Conservation (phyloP, 2,113 vertebrate species). For the Alaudala cheleensis region DNA sequence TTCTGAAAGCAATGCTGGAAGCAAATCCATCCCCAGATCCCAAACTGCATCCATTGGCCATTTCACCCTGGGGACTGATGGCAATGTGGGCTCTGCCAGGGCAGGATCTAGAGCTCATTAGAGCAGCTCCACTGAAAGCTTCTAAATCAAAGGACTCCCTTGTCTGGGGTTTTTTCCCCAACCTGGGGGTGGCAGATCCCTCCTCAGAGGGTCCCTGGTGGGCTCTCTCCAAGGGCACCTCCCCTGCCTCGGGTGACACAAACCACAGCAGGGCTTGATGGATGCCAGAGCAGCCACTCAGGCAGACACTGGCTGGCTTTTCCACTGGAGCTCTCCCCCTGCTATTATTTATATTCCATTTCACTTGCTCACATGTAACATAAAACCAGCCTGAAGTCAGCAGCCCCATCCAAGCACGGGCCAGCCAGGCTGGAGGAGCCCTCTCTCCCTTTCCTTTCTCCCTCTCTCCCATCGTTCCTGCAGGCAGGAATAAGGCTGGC, state of each 20-base stretch:
- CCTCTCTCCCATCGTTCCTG: background rate
- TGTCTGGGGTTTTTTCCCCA: background rate
- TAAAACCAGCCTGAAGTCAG: conserved; percentile 50
- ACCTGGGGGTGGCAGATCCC: accelerated
- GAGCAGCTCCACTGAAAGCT: background rate
- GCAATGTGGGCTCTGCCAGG: too few species aligned
- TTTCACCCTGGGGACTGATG: accelerated
- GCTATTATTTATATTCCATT: conserved; percentile 56
- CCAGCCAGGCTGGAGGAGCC: conserved; percentile 6
- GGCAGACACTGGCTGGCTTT: conserved; percentile 49
- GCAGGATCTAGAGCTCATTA: background rate
- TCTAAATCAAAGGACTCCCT: background rate
- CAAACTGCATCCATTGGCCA: accelerated
- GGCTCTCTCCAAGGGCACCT: background rate
- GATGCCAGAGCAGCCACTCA: conserved; percentile 43
- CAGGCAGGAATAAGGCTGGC: background rate
- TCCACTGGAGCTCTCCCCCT: conserved; percentile 17
- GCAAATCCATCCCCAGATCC: background rate
- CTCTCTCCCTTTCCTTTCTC: background rate
- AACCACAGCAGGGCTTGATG: background rate
- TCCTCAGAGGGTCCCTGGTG: accelerated
- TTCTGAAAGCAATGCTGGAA: background rate
- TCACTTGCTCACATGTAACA: conserved; percentile 65
- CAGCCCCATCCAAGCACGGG: background rate
- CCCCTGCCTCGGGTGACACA: background rate